These are phyloP conservation scores for Forbesichthys agassizii DNA, from an alignment of 2,113 vertebrate species.

Conservation along the genomic window DNA sequence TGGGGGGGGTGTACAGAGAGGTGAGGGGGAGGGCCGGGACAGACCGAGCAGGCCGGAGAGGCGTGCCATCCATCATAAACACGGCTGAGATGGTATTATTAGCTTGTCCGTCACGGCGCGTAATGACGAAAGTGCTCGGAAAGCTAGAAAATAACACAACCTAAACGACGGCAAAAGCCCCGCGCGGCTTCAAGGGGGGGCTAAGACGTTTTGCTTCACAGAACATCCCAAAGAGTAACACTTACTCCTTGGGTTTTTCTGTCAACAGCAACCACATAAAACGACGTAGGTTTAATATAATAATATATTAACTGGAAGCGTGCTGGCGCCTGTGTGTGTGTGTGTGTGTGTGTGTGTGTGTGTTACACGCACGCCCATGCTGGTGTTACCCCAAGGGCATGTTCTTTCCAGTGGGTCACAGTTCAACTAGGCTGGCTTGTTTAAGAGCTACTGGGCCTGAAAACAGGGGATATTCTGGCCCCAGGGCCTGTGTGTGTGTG, in stretches of 20 bases:
- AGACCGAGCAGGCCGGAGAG: conserved; percentile 37
- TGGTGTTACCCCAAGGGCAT: conserved; percentile 69
- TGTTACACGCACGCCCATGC: conserved; percentile 47
- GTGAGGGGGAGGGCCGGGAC: conserved; percentile 29
- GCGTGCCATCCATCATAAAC: conserved; percentile 73
- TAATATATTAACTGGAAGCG: not conserved
- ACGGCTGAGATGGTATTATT: conserved; percentile 71
- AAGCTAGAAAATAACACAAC: too few species aligned
- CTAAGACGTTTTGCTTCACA: too few species aligned
- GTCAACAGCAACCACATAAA: too few species aligned
- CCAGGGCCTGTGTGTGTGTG: conserved; percentile 26
- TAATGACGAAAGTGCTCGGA: not conserved
- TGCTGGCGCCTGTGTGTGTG: too few species aligned
- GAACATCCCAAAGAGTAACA: too few species aligned
- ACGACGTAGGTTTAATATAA: too few species aligned
- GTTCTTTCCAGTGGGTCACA: conserved; percentile 66
- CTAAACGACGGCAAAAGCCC: too few species aligned
- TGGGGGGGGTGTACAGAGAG: conserved; percentile 5
- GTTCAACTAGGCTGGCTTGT: conserved; percentile 72
- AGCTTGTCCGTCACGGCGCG: conserved; percentile 22
- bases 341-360: not conserved
- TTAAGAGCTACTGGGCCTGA: conserved; percentile 63
- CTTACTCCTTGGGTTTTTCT: too few species aligned
- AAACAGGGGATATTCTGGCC: conserved; percentile 56
- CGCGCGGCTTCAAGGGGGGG: too few species aligned